Base-by-base conservation (phyloP, 2,888 invertebrate species). In the Taenaris catops region DNA sequence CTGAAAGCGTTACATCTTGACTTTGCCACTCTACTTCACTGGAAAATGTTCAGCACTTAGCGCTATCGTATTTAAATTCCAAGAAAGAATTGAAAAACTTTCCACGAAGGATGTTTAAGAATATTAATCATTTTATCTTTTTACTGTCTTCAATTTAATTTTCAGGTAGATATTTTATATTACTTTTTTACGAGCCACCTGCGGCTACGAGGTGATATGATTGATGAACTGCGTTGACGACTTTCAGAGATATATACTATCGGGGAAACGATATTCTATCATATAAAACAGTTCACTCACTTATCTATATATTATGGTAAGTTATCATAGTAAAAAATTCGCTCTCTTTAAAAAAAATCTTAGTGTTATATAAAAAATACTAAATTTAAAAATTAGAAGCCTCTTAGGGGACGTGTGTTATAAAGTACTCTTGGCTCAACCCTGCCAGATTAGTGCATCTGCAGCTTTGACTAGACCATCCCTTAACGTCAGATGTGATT, bases 1-100 rank as follows among this genome's bases (percentile, higher is more conserved):
- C 73, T 80, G 75, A 78, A 73, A 80, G 74, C 48, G 79, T 76
- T 78, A 80, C 81, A 73, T 71, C 70, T 68, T 76, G 74, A 80
- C 79, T 79, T 78, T 66, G 62, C 69, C 70, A 72, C 71, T 74
- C 68, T 64, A 63, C 63, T 70, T 63, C 64, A 63, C 65, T 62
- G 66, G 66, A 73, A 67, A 68, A 76, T 69, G 63, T 71, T 76
- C 64, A 58, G 62, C 55, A 53, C 65, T 68, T 69, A 32, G 35
- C 25, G 27, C 34, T 36, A 28, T 38, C 32, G 29, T 40, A 34
- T 46, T 41, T 38, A 27, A 38, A 41, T 42, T 23, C 34, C 24
- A 23, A 16, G 14, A n/a, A 41, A 38, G 36, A 42, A 47, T 43
- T 47, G 45, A 45, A 49, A 48, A 45, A 41, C 18, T 44, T 45